phyloP scores from a whole-genome alignment of 2,113 vertebrate genomes.

The Brachirus orientalis region DNA sequence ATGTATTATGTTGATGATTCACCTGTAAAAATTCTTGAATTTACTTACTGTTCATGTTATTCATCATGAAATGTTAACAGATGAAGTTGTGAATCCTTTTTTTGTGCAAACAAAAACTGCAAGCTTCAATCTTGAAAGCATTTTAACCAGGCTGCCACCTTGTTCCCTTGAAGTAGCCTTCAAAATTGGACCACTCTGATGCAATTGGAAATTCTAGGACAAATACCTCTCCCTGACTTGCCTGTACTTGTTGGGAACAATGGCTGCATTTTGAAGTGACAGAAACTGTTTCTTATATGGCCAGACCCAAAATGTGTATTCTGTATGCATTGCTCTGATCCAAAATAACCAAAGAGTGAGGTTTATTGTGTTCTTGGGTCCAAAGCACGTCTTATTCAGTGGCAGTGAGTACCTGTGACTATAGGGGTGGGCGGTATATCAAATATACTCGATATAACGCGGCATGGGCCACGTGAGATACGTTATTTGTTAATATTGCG shows the following conservation, averaged over 20 bases:
- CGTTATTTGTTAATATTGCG: too few relatives aligned
- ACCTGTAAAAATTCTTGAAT: conserved; percentile 5
- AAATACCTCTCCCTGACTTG: conserved; percentile 30
- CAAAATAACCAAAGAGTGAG: conserved; percentile 25
- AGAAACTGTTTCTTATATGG: not conserved
- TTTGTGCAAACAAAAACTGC: conserved; percentile 12
- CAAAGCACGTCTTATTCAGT: conserved; percentile 14
- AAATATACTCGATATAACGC: too few relatives aligned
- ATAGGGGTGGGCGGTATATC: too few relatives aligned
- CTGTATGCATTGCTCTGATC: conserved; percentile 29
- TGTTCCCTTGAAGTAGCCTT: conserved; percentile 43
- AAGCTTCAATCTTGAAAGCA: conserved; percentile 16
- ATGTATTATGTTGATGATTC: not conserved
- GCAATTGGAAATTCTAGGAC: conserved; percentile 62
- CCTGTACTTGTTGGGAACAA: conserved; percentile 51
- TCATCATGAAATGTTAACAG: not conserved
- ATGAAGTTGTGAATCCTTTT: not conserved
- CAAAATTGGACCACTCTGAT: conserved; percentile 55
- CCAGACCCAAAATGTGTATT: conserved; percentile 7
- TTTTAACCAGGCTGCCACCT: conserved; percentile 20
- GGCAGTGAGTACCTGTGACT: conserved; percentile 9
- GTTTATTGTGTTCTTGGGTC: conserved; percentile 16
- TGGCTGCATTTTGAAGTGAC: conserved; percentile 44
- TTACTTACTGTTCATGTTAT: not conserved
- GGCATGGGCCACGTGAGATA: too few relatives aligned